Evolutionary conservation across 1,140 invertebrate genomes (phyloP), one percentile per base, ranked within the genome.

Genomic region (Notospermus geniculatus): DNA sequence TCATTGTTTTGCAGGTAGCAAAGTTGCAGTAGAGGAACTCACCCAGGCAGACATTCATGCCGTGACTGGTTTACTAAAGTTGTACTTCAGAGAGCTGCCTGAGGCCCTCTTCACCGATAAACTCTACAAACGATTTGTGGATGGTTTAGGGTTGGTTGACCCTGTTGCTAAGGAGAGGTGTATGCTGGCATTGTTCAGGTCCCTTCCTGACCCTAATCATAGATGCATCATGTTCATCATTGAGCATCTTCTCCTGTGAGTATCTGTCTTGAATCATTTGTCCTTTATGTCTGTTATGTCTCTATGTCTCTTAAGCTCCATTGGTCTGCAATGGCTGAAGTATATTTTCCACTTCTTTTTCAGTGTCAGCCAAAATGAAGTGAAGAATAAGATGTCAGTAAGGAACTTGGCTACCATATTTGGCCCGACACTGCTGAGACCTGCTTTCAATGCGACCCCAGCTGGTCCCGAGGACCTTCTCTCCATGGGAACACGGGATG

Each of bases 401-500:
- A 70, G 74, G 62, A 80, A 80, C 57, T 65, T 80, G 41, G 65
- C 77, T n/a, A 79, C 77, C 2, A 71, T 80, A 52, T 79, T 80
- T 70, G 78, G 78, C 5, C 78, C 78, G 25, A 80, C 78, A 4
- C 64, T 80, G n/a, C 69, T 80, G 25, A 71, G 74, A 15, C 78
- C 78, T 23, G 78, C 78, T 2, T 62, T 73, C 28, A 74, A 71
- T 54, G 76, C 79, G 9, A 55, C 66, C 28, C 41, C 69, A 19
- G 45, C 66, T 43, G 70, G 69, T 50, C 74, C 86, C 62, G 85
- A 85, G 54, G 89, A 91, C 76, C 87, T 88, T 22, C 83, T 96
- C 64, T 91, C 92, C 1, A 89, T 91, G 13, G 91, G 91, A 52
- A 95, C 93, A 0, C 91, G 95, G 5, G 92, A 95, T 80, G 93